A percentile compares a stretch with the other conserved stretches of the same genome.
Evolutionary conservation across 2,888 invertebrate species (phyloP).

Genomic region (Catocala sponsa): DNA sequence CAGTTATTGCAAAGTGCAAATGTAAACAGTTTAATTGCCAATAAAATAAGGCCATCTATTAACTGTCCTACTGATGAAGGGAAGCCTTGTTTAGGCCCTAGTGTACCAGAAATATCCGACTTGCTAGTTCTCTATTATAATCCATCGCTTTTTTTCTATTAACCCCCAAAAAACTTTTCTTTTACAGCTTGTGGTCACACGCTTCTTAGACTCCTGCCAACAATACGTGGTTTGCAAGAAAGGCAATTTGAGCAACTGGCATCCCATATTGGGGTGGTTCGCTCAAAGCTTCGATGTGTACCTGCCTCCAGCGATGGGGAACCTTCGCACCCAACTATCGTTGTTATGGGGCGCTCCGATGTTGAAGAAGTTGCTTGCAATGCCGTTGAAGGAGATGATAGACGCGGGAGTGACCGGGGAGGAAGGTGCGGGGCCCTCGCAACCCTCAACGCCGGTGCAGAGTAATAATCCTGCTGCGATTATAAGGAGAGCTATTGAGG

Average conservation of each 20-base stretch:
- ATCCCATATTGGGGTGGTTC: slow-evolving; percentile 99
- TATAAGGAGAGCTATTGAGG: slow-evolving; percentile 82
- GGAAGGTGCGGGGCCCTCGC: slow-evolving; percentile 87
- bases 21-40: no score
- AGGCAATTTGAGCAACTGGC: slow-evolving; percentile 98
- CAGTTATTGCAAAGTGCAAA: no score
- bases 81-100: no score
- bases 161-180: neutral
- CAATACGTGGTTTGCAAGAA: slow-evolving; percentile 97
- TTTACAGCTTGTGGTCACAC: slow-evolving; percentile 93
- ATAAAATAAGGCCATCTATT: no score
- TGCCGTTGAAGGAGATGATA: slow-evolving; percentile 85
- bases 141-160: no score
- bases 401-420: slow-evolving; percentile 79
- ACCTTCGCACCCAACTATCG: slow-evolving; percentile 91
- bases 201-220: slow-evolving; percentile 96
- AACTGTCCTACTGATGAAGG: no score
- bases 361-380: slow-evolving; percentile 75
- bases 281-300: slow-evolving; percentile 91
- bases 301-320: slow-evolving; percentile 91
- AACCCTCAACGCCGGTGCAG: slow-evolving; percentile 81
- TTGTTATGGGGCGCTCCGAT: slow-evolving; percentile 90
- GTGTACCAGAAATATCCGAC: no score
- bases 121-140: no score
- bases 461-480: slow-evolving; percentile 80